phyloP scores from a whole-genome alignment of 1,140 invertebrate genomes.

The Bradynema listronoti region DNA sequence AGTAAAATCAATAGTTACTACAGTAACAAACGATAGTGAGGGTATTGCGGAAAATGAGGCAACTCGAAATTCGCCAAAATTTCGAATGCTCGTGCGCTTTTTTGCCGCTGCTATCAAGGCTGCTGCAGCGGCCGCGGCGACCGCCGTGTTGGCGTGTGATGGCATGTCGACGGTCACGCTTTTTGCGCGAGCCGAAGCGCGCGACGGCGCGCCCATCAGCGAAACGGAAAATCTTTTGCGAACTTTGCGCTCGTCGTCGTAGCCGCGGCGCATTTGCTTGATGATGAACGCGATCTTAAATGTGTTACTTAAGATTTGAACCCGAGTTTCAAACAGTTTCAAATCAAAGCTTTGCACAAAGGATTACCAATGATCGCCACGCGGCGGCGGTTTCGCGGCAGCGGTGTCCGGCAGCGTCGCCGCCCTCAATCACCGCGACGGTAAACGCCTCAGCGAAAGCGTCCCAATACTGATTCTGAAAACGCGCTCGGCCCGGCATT shows the following conservation, averaged over 20 bases:
- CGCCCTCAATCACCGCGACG: conserved; percentile 13
- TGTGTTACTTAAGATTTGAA: conserved; percentile 2
- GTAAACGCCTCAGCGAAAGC: conserved; percentile 32
- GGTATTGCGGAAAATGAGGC: neutral
- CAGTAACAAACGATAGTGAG: neutral
- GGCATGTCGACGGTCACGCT: neutral
- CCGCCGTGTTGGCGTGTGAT: neutral
- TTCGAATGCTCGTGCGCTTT: neutral
- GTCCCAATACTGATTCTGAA: conserved; percentile 38
- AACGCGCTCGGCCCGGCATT: conserved; percentile 32
- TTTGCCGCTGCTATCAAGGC: neutral
- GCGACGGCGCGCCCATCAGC: conserved; percentile 24
- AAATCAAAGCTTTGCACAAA: neutral
- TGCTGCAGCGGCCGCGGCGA: neutral
- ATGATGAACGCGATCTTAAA: conserved; percentile 37
- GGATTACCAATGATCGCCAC: conserved; percentile 28
- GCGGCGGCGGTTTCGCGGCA: conserved; percentile 37
- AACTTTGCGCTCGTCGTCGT: conserved; percentile 33
- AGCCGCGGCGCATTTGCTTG: conserved; percentile 37
- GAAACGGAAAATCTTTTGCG: conserved; percentile 38
- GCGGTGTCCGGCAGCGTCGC: conserved; percentile 20
- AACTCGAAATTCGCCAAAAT: neutral
- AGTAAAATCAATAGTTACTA: too few relatives aligned
- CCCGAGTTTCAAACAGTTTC: neutral
- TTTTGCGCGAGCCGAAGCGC: neutral